Conservation (phyloP, 2,113 vertebrate species). For the Agapornis roseicollis region DNA sequence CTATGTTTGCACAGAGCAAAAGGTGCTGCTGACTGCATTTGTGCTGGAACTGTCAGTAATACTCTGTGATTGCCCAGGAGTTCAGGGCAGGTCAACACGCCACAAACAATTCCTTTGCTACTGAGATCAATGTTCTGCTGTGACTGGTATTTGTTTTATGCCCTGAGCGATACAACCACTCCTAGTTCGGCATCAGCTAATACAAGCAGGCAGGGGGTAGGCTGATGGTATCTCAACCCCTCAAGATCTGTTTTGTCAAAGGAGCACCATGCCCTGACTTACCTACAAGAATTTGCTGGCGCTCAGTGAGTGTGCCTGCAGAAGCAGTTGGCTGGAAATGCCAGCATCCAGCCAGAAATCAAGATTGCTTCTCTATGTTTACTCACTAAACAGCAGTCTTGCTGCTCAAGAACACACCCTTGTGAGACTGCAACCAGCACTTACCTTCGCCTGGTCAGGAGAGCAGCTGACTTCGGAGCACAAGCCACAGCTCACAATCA, state of each 20-base stretch:
- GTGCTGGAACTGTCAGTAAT: background rate
- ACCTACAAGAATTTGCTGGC: background rate
- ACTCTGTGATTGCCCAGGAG: background rate
- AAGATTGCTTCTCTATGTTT: background rate
- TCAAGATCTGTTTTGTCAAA: background rate
- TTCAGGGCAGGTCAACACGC: conserved; percentile 26
- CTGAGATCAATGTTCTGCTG: background rate
- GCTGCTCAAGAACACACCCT: background rate
- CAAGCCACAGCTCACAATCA: background rate
- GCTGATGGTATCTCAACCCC: background rate
- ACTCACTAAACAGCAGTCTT: background rate
- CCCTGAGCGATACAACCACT: background rate
- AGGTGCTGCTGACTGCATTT: background rate
- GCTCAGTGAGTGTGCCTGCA: background rate
- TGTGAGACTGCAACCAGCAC: background rate
- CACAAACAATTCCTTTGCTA: background rate
- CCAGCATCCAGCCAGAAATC: background rate
- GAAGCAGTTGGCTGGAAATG: background rate
- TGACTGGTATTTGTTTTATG: background rate
- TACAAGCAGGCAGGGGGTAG: background rate
- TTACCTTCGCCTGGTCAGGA: background rate
- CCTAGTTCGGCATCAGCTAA: background rate
- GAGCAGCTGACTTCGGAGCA: background rate
- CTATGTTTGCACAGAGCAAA: background rate
- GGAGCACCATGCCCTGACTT: background rate